Conservation (phyloP, 1,140 invertebrate genomes). For the Episyrphus balteatus region DNA sequence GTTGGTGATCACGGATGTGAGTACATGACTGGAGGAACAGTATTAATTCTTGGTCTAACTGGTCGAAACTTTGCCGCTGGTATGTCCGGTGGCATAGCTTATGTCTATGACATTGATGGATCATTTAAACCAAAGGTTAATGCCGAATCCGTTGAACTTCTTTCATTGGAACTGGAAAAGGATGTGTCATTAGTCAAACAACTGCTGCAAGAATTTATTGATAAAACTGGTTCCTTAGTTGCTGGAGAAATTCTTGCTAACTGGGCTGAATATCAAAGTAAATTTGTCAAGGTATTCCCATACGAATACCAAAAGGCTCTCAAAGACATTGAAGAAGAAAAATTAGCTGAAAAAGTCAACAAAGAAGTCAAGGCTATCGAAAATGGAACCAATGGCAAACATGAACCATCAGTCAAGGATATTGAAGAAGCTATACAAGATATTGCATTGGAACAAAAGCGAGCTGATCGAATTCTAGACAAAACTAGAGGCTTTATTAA, state of each 20-base stretch:
- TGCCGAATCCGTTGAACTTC: slow-evolving; percentile 77
- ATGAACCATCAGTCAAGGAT: slow-evolving; percentile 52
- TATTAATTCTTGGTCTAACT: slow-evolving; percentile 85
- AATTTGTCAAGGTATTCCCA: slow-evolving; percentile 96
- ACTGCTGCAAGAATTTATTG: slow-evolving; percentile 75
- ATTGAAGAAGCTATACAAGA: slow-evolving; percentile 82
- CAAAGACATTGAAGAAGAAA: slow-evolving; percentile 56
- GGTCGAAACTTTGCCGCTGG: slow-evolving; percentile 98
- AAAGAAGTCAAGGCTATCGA: slow-evolving; percentile 39
- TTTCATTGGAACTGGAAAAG: slow-evolving; percentile 64
- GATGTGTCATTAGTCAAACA: slow-evolving; percentile 72
- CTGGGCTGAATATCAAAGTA: slow-evolving; percentile 67
- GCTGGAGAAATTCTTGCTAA: slow-evolving; percentile 67
- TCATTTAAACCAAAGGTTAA: slow-evolving; percentile 82
- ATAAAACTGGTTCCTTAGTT: slow-evolving; percentile 80
- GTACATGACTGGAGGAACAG: slow-evolving; percentile 96
- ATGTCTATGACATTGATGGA: slow-evolving; percentile 82
- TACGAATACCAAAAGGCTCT: slow-evolving; percentile 92
- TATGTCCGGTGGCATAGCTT: slow-evolving; percentile 95
- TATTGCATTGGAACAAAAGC: slow-evolving; percentile 61
- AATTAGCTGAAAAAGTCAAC: slow-evolving; percentile 23
- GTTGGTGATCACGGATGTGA: slow-evolving; percentile 99
- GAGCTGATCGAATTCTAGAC: slow-evolving; percentile 71
- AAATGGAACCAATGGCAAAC: slow-evolving; percentile 36
- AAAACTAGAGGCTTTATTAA: slow-evolving; percentile 94